Conservation (phyloP, 2,113 vertebrate species). For the Excalfactoria chinensis region DNA sequence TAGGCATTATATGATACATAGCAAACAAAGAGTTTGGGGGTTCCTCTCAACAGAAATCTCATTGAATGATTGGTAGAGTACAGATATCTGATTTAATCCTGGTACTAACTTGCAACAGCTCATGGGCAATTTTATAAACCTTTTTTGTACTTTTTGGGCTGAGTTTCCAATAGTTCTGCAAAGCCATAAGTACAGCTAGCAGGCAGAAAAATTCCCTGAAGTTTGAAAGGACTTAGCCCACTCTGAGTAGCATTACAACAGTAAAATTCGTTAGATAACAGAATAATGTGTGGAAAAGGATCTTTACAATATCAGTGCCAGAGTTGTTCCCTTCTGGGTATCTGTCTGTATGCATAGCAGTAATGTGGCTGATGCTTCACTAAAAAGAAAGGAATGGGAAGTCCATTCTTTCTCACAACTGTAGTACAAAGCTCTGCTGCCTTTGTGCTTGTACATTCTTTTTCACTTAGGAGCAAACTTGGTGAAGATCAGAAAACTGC, state of each 20-base stretch:
- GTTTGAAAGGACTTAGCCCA: constrained; percentile 2
- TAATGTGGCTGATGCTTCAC: background rate
- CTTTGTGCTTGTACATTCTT: constrained; percentile 48
- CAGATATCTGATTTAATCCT: constrained; percentile 30
- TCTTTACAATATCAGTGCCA: background rate
- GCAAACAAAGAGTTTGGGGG: background rate
- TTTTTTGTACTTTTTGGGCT: background rate
- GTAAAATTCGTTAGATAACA: background rate
- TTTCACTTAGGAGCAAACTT: constrained; percentile 45
- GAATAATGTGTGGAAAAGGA: background rate
- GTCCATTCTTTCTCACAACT: background rate
- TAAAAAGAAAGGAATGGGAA: background rate
- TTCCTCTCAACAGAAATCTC: background rate
- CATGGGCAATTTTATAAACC: constrained; percentile 18
- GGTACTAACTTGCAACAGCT: background rate
- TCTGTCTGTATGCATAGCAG: background rate
- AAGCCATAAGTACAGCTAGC: background rate
- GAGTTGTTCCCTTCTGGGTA: background rate
- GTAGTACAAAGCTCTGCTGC: background rate
- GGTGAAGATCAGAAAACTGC: constrained; percentile 55
- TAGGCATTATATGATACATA: background rate
- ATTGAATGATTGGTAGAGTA: background rate
- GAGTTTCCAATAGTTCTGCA: constrained; percentile 12
- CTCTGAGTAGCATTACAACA: background rate
- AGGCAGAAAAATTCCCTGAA: background rate